Conservation (phyloP, 2,797 vertebrate genomes). For the Acropternis orthonyx region DNA sequence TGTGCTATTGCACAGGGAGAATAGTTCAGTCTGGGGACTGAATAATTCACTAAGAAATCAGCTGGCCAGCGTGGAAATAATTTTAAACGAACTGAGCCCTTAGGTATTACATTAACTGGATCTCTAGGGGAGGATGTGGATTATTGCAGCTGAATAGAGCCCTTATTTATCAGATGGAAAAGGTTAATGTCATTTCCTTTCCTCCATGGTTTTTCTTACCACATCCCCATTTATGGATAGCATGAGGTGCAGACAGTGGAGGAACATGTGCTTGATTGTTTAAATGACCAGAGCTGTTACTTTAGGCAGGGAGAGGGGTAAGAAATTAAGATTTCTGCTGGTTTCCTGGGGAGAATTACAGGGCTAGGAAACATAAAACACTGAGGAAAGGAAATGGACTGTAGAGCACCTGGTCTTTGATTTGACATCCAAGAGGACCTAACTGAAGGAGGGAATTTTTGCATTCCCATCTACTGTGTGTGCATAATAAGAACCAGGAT, state of each 20-base stretch:
- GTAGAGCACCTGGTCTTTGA: conserved; percentile 66
- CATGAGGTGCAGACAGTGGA: conserved; percentile 53
- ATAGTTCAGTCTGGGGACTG: neutral
- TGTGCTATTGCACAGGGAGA: neutral
- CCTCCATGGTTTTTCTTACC: conserved; percentile 46
- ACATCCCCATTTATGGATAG: conserved; percentile 51
- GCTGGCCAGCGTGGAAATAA: conserved; percentile 55
- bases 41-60: conserved; percentile 62
- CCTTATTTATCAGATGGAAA: conserved; percentile 71
- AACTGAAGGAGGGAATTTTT: conserved; percentile 2
- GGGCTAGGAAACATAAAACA: conserved; percentile 64
- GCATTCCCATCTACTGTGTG: conserved; percentile 29
- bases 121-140: conserved; percentile 60
- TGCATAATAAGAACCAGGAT: conserved; percentile 43
- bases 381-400: conserved; percentile 55
- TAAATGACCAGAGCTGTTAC: conserved; percentile 49
- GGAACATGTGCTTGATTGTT: conserved; percentile 55
- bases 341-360: conserved; percentile 58
- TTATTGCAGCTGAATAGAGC: conserved; percentile 61
- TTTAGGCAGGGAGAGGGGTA: neutral
- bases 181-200: conserved; percentile 68
- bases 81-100: conserved; percentile 44
- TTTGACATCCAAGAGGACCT: conserved; percentile 39
- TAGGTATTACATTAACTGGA: conserved; percentile 59
- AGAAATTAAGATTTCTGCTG: conserved; percentile 59